Evolutionary conservation across 2,113 vertebrate genomes (phyloP).

Genomic region (Chloropsis hardwickii): DNA sequence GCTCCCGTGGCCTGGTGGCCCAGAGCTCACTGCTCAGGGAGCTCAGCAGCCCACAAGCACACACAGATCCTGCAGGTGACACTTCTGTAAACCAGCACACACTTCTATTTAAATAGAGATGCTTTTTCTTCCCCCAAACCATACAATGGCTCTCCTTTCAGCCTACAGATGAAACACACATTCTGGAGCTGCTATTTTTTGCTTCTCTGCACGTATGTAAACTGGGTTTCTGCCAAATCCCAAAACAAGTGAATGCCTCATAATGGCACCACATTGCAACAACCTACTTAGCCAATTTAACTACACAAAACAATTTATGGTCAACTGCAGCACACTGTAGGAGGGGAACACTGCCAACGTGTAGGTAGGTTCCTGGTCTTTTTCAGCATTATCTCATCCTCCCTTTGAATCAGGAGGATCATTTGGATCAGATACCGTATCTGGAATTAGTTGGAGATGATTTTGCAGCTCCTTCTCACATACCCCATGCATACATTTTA

Average conservation of each 20-base stretch:
- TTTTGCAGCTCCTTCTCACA: neutral
- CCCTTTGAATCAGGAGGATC: neutral
- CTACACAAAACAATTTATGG: neutral
- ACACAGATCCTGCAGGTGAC: neutral
- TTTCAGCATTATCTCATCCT: conserved; percentile 15
- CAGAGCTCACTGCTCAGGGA: neutral
- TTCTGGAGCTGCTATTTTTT: conserved; percentile 12
- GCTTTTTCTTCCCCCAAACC: neutral
- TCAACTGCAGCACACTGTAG: neutral
- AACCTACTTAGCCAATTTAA: conserved; percentile 5
- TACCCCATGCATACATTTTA: neutral
- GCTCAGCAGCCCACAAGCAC: neutral
- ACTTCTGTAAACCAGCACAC: neutral
- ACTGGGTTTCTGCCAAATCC: conserved; percentile 28
- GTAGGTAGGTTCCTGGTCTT: conserved; percentile 14
- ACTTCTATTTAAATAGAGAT: neutral
- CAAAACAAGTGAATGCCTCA: neutral
- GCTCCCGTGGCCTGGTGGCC: neutral
- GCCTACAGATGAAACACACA: neutral
- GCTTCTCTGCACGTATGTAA: neutral
- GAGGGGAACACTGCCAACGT: neutral
- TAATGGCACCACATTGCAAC: conserved; percentile 10
- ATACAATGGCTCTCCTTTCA: neutral
- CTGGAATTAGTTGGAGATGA: neutral
- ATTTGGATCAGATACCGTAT: neutral